Evolutionary conservation across 2,797 vertebrate species (phyloP).

Genomic region (Decapterus maruadsi): DNA sequence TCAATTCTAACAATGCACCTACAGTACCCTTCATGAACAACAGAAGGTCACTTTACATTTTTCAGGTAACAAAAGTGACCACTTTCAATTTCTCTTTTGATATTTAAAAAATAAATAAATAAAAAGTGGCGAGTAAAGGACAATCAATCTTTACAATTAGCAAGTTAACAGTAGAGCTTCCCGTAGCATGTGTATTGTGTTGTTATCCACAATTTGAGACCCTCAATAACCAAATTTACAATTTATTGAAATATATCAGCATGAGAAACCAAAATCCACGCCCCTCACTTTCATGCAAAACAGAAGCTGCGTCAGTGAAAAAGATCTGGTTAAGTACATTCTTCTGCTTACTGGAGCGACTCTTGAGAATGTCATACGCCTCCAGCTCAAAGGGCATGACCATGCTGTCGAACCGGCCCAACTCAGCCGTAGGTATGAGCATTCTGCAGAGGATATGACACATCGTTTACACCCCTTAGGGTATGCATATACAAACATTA

Average conservation of each 20-base stretch:
- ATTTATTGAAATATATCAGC: not conserved
- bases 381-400: conserved; percentile 94
- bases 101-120: not conserved
- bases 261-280: not conserved
- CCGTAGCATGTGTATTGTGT: not conserved
- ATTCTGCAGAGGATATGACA: conserved; percentile 73
- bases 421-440: conserved; percentile 88
- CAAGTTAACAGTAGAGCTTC: not conserved
- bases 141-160: not conserved
- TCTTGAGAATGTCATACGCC: conserved; percentile 94
- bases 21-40: not conserved
- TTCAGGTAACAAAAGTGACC: not conserved
- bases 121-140: no score
- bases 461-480: not conserved
- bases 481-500: not conserved
- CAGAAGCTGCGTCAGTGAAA: not conserved
- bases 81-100: not conserved
- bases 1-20: no score
- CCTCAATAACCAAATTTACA: not conserved
- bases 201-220: not conserved
- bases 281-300: conserved; percentile 1
- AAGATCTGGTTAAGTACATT: not conserved
- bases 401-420: conserved; percentile 94
- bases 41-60: not conserved
- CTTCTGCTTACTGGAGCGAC: conserved; percentile 87